Evolutionary conservation across 2,797 vertebrate species (phyloP).

Genomic region (Typhlichthys subterraneus): DNA sequence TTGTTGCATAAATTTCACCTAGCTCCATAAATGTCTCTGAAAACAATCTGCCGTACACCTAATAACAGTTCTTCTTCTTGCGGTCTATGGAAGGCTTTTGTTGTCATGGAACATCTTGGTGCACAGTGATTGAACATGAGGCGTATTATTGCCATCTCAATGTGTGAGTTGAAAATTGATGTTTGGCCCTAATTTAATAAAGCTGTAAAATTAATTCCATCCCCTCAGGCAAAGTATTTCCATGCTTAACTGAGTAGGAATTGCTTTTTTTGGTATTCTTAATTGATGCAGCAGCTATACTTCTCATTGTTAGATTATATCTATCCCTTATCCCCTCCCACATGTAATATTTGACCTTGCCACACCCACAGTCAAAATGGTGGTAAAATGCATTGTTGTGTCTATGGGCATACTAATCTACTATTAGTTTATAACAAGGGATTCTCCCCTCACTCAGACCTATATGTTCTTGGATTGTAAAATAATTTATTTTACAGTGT

Average conservation of each 20-base stretch:
- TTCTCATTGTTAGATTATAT: conserved; percentile 2
- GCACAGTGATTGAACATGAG: conserved; percentile 10
- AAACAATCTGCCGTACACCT: background rate
- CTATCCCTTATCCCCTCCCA: conserved; percentile 10
- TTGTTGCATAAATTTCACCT: conserved; percentile 10
- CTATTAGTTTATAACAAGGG: background rate
- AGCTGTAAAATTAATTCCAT: conserved; percentile 40
- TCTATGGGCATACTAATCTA: too few relatives aligned
- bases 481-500: conserved; percentile 2
- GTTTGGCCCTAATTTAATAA: conserved; percentile 37
- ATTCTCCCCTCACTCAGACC: background rate
- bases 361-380: background rate
- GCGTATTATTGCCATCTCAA: conserved; percentile 8
- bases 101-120: background rate
- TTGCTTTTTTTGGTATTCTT: conserved; percentile 16
- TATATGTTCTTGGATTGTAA: too few relatives aligned
- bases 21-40: background rate
- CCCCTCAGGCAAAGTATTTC: conserved; percentile 32
- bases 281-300: conserved; percentile 20
- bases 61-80: background rate
- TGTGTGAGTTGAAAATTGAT: conserved; percentile 31
- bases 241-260: conserved; percentile 18
- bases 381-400: too few relatives aligned
- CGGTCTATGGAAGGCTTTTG: background rate
- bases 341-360: background rate